phyloP scores from a whole-genome alignment of 1,140 invertebrate species.

The Caenorhabditis remanei region DNA sequence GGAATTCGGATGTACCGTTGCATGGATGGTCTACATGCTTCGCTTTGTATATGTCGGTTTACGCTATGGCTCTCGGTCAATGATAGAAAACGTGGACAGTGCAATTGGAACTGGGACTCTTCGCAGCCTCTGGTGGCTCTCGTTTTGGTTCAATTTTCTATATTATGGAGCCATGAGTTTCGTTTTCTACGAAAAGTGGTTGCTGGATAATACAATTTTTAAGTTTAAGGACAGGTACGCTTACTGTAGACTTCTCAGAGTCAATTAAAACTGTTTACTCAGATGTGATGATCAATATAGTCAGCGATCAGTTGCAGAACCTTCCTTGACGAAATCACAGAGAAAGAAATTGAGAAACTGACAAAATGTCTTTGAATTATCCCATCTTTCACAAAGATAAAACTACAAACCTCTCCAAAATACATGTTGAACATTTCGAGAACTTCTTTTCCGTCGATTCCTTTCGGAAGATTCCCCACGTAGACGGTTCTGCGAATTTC shows the following conservation, averaged over 20 bases:
- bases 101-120: slow-evolving; percentile 30
- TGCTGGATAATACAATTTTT: slow-evolving; percentile 42
- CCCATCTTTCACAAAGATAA: background rate
- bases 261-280: background rate
- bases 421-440: slow-evolving; percentile 75
- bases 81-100: slow-evolving; percentile 24
- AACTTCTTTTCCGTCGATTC: slow-evolving; percentile 72
- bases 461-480: slow-evolving; percentile 82
- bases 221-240: slow-evolving; percentile 7
- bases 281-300: background rate
- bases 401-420: slow-evolving; percentile 72
- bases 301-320: background rate
- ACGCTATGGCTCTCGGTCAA: background rate
- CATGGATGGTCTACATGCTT: slow-evolving; percentile 58
- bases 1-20: slow-evolving; percentile 56
- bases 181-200: slow-evolving; percentile 51
- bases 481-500: slow-evolving; percentile 93
- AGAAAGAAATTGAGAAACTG: too few species aligned
- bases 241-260: background rate
- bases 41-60: slow-evolving; percentile 39
- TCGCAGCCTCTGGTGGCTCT: slow-evolving; percentile 47
- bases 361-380: too few species aligned
- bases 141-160: slow-evolving; percentile 56
- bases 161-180: slow-evolving; percentile 41
- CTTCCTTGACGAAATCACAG: too few species aligned